Evolutionary conservation across 2,888 invertebrate genomes (phyloP).

Genomic region (Mythimna loreyi): DNA sequence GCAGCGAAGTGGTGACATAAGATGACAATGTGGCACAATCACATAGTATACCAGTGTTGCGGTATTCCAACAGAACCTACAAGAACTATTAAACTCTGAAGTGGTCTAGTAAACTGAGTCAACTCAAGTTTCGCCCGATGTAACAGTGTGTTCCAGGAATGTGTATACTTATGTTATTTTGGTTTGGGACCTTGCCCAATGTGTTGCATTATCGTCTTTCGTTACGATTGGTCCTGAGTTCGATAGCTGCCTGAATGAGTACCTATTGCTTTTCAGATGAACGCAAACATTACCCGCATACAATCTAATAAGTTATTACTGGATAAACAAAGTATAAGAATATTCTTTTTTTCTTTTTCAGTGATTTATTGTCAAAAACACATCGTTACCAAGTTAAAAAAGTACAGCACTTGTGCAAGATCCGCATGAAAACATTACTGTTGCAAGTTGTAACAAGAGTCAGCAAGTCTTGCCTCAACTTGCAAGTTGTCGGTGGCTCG

Average conservation of each 20-base stretch:
- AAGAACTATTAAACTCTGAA: conserved; percentile 45
- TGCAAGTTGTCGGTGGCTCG: conserved; percentile 40
- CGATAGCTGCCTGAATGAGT: neutral
- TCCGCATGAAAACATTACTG: conserved; percentile 27
- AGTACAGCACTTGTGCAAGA: conserved; percentile 14
- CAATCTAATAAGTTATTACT: neutral
- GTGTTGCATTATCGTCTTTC: neutral
- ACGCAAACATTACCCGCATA: neutral
- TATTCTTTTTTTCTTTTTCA: too few relatives aligned
- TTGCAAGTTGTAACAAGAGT: conserved; percentile 45
- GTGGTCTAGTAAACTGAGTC: conserved; percentile 36
- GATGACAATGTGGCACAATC: conserved; percentile 46
- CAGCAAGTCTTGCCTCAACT: conserved; percentile 38
- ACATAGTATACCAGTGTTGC: conserved; percentile 42
- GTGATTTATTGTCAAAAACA: too few relatives aligned
- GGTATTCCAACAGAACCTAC: conserved; percentile 23
- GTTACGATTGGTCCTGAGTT: neutral
- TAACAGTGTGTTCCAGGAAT: neutral
- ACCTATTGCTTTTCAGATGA: neutral
- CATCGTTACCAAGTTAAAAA: neutral
- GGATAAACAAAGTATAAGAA: neutral
- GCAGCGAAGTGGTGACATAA: conserved; percentile 24
- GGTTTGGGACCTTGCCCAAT: neutral
- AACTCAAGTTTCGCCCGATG: conserved; percentile 8
- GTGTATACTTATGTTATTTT: neutral